Evolutionary conservation across 2,113 vertebrate genomes (phyloP).

Genomic region (Regulus satrapa): DNA sequence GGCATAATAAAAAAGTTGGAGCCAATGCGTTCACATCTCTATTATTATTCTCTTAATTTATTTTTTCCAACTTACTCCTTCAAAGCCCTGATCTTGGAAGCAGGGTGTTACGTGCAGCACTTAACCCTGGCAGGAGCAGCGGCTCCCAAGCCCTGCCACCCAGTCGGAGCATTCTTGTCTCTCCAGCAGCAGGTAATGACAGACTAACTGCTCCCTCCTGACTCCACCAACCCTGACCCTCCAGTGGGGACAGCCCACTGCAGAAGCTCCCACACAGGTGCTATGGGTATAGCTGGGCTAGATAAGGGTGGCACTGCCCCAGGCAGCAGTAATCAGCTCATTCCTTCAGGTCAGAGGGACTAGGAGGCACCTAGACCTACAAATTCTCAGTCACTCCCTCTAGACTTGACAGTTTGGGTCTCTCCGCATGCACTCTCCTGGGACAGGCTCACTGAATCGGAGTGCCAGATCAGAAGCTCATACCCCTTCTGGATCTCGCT

Average conservation of each 20-base stretch:
- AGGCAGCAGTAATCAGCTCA: not conserved
- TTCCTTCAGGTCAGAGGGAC: not conserved
- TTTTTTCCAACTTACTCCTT: not conserved
- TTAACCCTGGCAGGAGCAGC: not conserved
- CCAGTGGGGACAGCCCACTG: not conserved
- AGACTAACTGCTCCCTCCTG: not conserved
- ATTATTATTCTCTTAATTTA: not conserved
- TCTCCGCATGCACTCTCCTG: rapidly evolving
- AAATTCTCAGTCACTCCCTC: not conserved
- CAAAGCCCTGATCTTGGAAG: not conserved
- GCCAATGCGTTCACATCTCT: not conserved
- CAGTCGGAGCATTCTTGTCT: not conserved
- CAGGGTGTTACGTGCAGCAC: not conserved
- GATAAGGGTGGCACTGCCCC: not conserved
- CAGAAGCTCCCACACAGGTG: not conserved
- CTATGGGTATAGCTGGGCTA: not conserved
- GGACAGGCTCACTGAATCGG: not conserved
- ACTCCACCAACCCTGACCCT: not conserved
- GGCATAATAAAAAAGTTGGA: not conserved
- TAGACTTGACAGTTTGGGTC: not conserved
- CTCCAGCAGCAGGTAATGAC: not conserved
- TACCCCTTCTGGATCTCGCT: not conserved
- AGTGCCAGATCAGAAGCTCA: not conserved
- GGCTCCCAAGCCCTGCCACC: not conserved
- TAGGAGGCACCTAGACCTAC: not conserved